Evolutionary conservation across 2,888 invertebrate species (phyloP).

Genomic region (Alloplasta piceator): DNA sequence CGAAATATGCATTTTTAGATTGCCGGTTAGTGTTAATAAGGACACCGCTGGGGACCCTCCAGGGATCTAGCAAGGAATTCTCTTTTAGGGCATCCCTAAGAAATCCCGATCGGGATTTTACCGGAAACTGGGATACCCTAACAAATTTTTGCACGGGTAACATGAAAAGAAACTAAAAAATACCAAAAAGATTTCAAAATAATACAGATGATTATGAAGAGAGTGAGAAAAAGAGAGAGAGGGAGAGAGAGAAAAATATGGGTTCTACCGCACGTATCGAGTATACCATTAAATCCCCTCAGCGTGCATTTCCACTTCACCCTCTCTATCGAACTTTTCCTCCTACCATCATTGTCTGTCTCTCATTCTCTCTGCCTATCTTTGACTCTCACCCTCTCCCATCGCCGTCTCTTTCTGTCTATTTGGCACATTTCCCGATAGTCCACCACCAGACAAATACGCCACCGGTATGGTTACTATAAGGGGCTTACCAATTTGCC

Average conservation of each 20-base stretch:
- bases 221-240: too few species aligned
- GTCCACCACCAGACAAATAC: not conserved
- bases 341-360: constrained; percentile 28
- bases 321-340: not conserved
- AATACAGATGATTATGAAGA: too few species aligned
- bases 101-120: too few species aligned
- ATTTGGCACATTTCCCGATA: constrained; percentile 21
- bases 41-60: too few species aligned
- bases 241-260: not conserved
- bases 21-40: too few species aligned
- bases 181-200: too few species aligned
- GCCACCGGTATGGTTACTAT: not conserved
- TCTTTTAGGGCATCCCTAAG: too few species aligned
- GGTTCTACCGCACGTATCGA: constrained; percentile 58
- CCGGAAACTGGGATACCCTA: too few species aligned
- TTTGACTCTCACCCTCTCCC: not conserved
- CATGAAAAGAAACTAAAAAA: too few species aligned
- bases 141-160: too few species aligned
- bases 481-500: constrained; percentile 54
- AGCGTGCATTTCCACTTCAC: constrained; percentile 11
- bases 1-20: too few species aligned
- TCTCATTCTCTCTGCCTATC: constrained; percentile 14
- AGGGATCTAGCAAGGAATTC: too few species aligned
- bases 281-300: constrained; percentile 34
- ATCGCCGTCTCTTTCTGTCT: not conserved